These are phyloP conservation scores for Muscina levida DNA, from an alignment of 2,888 invertebrate species.

Conservation along the genomic window DNA sequence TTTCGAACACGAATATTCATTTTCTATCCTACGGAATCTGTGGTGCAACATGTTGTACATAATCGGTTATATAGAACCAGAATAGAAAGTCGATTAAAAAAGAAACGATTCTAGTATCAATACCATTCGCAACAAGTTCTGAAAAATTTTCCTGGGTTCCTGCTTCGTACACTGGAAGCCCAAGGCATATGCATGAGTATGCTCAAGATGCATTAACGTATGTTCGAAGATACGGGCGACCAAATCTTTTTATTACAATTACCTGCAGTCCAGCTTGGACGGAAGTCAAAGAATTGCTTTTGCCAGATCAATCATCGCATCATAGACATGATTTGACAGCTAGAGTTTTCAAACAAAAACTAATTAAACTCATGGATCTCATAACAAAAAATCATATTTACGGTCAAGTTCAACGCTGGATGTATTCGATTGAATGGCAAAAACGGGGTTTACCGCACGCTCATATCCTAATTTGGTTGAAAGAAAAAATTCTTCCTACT, in stretches of 20 bases:
- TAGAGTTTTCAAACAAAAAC: slow-evolving; percentile 61
- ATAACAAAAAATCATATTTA: slow-evolving; percentile 48
- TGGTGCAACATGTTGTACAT: no score
- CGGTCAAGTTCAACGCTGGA: slow-evolving; percentile 57
- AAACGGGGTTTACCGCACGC: background rate
- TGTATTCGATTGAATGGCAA: slow-evolving; percentile 5
- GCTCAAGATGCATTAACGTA: slow-evolving; percentile 55
- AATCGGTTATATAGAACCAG: no score
- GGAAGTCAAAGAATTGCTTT: slow-evolving; percentile 41
- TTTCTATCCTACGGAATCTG: no score
- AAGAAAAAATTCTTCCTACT: background rate
- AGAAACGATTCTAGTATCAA: no score
- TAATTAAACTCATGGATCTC: slow-evolving; percentile 45
- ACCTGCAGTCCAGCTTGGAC: slow-evolving; percentile 49
- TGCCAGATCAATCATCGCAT: slow-evolving; percentile 44
- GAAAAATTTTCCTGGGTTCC: background rate
- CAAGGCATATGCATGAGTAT: slow-evolving; percentile 62
- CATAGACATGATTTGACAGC: slow-evolving; percentile 52
- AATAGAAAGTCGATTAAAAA: no score
- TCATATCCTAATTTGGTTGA: background rate
- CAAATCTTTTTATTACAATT: slow-evolving; percentile 58
- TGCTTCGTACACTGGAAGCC: slow-evolving; percentile 40
- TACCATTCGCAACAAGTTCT: background rate
- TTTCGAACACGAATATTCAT: no score
- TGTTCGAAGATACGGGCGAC: slow-evolving; percentile 37